These are phyloP conservation scores for Eulacestoma nigropectus DNA, from an alignment of 2,113 vertebrate genomes.

Conservation along the genomic window DNA sequence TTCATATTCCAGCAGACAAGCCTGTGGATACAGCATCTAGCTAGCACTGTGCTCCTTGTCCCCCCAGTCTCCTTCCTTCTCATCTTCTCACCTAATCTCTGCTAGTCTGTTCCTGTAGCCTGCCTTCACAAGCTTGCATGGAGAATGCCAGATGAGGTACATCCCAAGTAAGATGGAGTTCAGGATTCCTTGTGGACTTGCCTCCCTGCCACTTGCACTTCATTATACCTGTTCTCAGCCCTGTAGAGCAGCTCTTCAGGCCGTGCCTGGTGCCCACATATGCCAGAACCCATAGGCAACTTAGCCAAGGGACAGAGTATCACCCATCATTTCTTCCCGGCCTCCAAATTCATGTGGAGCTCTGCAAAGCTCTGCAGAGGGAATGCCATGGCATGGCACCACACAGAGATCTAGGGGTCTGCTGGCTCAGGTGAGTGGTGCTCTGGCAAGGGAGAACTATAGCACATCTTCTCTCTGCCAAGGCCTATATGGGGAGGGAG, in stretches of 20 bases:
- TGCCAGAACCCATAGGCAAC: neutral
- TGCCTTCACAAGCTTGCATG: neutral
- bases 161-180: neutral
- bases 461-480: neutral
- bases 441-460: neutral
- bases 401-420: neutral
- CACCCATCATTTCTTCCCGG: neutral
- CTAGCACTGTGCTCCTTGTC: neutral
- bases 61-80: neutral
- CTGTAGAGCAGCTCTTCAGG: neutral
- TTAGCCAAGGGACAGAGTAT: neutral
- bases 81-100: neutral
- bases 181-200: neutral
- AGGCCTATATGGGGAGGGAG: neutral
- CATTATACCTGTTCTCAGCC: neutral
- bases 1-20: neutral
- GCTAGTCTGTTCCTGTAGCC: neutral
- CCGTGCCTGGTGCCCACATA: neutral
- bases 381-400: neutral
- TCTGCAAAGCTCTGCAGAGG: neutral
- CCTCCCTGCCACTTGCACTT: neutral
- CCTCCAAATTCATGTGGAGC: neutral
- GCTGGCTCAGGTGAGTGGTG: neutral
- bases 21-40: neutral
- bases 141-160: neutral